Evolutionary conservation across 2,888 invertebrate genomes (phyloP), one percentile per base, ranked within the genome.

Genomic region (Teleiodes luculella): DNA sequence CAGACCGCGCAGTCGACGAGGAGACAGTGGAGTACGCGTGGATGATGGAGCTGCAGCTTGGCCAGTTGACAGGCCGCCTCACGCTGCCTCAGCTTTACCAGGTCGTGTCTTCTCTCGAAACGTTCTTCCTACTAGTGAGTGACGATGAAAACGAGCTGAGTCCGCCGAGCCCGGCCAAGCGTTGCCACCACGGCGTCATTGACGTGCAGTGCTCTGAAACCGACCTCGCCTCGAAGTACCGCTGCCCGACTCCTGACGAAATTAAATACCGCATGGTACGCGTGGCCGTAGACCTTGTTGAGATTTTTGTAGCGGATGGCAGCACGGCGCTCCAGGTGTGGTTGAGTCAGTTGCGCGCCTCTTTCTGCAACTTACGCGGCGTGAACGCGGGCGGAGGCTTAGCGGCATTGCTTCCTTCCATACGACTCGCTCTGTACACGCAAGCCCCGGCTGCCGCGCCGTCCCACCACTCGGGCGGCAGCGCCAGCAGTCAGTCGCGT

Each of bases 21-120:
- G 98, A 98, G 68, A 98, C 98, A 0, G 84, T 99, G 14, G 99
- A 99, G 78, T 99, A 99, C 78, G 97, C 96, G 0, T 99, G 99
- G 99, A 91, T 98, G 67, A 93, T 99, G 67, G 99, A 99, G 80
- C 92, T 98, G 3, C 97, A 98, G 66, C 82, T 99, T 41, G 99
- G 99, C 0, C 97, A 98, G 78, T 83, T 99, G 13, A 96, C 95
- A 24, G 98, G 98, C 0, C 95, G 97, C 72, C 87, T 99, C 46
- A 97, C 97, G 0, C 90, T 96, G 24, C 96, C 98, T 0, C 98
- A 95, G 91, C 76, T 98, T 0, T 95, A 96, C 72, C 96, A 97
- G 72, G 92, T 98, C 7, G 91, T 96, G 11, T 95, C 96, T 18
- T 95, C 96, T 1, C 79, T 98, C 52, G 98, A 99, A 86, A 96